phyloP scores from a whole-genome alignment of 2,113 vertebrate species.

The Limnothrissa miodon region DNA sequence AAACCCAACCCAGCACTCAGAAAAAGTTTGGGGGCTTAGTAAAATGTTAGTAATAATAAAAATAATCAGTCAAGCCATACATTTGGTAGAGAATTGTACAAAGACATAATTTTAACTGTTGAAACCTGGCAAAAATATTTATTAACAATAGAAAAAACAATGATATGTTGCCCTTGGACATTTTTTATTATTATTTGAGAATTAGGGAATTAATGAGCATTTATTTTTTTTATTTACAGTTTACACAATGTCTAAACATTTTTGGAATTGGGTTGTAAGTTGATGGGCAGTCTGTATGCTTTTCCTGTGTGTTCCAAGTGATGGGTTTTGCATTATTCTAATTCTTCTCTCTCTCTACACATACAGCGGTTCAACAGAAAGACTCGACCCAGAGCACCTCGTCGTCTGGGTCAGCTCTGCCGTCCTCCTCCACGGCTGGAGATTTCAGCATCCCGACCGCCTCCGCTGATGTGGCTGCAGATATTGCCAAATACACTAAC shows the following conservation, averaged over 20 bases:
- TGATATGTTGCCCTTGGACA: too few species aligned
- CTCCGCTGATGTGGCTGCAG: constrained; percentile 93
- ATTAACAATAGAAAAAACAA: too few species aligned
- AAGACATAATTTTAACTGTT: too few species aligned
- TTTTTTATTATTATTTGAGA: too few species aligned
- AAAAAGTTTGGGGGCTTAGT: too few species aligned
- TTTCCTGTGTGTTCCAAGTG: neutral
- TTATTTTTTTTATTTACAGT: neutral
- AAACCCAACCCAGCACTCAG: too few species aligned
- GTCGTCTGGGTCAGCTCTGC: constrained; percentile 50
- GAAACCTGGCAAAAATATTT: too few species aligned
- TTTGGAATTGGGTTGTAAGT: too few species aligned
- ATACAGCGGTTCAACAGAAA: constrained; percentile 86
- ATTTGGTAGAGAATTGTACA: too few species aligned
- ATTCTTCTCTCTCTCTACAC: neutral
- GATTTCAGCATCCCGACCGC: constrained; percentile 89
- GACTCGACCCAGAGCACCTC: constrained; percentile 84
- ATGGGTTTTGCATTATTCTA: neutral
- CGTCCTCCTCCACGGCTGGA: constrained; percentile 72
- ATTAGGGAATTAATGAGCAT: too few species aligned
- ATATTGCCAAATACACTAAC: constrained; percentile 95
- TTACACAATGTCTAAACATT: neutral
- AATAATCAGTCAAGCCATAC: too few species aligned
- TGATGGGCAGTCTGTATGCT: neutral
- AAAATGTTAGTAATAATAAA: too few species aligned